Percentiles rank a stretch among this genome's conserved stretches.
phyloP scores from a whole-genome alignment of 2,888 invertebrate species.

The Tetragonula carbonaria region DNA sequence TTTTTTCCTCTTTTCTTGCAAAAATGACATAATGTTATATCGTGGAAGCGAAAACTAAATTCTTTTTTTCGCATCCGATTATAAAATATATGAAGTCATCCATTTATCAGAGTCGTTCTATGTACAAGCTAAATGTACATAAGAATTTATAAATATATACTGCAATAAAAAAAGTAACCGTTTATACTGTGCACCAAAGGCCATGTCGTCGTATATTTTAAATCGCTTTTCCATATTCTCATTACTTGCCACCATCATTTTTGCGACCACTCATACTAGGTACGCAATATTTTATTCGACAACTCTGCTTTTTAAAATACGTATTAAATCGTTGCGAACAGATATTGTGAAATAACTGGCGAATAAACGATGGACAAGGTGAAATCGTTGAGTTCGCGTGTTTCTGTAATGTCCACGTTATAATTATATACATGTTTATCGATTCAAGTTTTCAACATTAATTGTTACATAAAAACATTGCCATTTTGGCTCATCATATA shows the following conservation, averaged over 20 bases:
- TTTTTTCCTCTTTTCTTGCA: conserved; percentile 41
- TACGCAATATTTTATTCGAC: conserved; percentile 35
- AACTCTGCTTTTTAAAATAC: conserved; percentile 30
- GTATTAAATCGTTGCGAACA: conserved; percentile 14
- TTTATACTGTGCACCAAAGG: conserved; percentile 70
- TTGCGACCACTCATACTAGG: conserved; percentile 25
- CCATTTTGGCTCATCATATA: conserved; percentile 35
- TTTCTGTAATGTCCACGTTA: conserved; percentile 30
- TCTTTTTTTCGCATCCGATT: conserved; percentile 67
- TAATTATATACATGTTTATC: conserved; percentile 8
- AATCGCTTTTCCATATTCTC: conserved; percentile 33
- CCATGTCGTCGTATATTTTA: conserved; percentile 62
- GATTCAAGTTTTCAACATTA: conserved; percentile 47
- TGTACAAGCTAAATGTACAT: conserved; percentile 75
- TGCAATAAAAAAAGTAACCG: conserved; percentile 67
- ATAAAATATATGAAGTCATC: conserved; percentile 73
- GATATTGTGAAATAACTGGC: conserved; percentile 4
- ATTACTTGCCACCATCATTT: conserved; percentile 7
- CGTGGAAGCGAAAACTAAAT: conserved; percentile 60
- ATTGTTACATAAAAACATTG: conserved; percentile 61
- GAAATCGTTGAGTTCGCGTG: conserved; percentile 46
- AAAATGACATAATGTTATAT: conserved; percentile 57
- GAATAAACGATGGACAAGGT: conserved; percentile 22
- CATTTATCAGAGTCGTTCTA: conserved; percentile 65
- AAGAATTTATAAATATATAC: conserved; percentile 66